A percentile compares a stretch with the other conserved stretches of the same genome.
Conservation (phyloP, 1,140 invertebrate genomes). For the Druon quercuslanigerum region DNA sequence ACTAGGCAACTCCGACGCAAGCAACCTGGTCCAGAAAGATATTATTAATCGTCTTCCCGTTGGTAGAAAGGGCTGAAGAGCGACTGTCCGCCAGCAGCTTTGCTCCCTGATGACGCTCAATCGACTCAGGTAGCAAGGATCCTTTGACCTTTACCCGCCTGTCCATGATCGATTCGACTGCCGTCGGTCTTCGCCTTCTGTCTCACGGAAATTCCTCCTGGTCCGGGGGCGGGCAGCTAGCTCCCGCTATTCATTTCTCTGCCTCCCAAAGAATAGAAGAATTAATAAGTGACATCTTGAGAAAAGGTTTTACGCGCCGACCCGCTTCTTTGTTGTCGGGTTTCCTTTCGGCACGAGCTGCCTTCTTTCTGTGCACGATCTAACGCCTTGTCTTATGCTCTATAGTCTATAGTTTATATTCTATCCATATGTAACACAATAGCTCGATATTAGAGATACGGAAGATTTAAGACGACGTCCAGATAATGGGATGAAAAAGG, state of each 20-base stretch:
- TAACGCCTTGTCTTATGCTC: conserved; percentile 54
- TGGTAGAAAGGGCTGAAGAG: conserved; percentile 53
- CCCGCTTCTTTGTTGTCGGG: conserved; percentile 51
- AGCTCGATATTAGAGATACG: conserved; percentile 41
- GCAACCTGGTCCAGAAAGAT: conserved; percentile 51
- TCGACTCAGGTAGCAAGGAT: conserved; percentile 68
- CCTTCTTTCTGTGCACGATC: conserved; percentile 41
- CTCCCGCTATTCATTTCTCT: conserved; percentile 64
- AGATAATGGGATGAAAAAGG: conserved; percentile 13
- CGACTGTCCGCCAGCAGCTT: conserved; percentile 43
- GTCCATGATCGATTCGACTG: conserved; percentile 54
- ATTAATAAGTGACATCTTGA: conserved; percentile 75
- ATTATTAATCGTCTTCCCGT: conserved; percentile 64
- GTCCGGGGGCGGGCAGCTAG: conserved; percentile 49
- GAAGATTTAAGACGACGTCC: conserved; percentile 46
- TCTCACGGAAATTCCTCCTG: conserved; percentile 59
- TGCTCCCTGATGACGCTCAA: conserved; percentile 48
- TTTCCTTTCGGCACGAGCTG: conserved; percentile 50
- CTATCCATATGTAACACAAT: conserved; percentile 41
- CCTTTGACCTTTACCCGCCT: conserved; percentile 68
- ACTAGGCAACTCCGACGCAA: conserved; percentile 17
- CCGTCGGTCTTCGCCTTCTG: conserved; percentile 54
- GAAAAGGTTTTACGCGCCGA: conserved; percentile 66
- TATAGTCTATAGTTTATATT: background rate
- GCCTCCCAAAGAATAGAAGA: conserved; percentile 63